Conservation (phyloP, 2,113 vertebrate species). For the Aepyceros melampus region DNA sequence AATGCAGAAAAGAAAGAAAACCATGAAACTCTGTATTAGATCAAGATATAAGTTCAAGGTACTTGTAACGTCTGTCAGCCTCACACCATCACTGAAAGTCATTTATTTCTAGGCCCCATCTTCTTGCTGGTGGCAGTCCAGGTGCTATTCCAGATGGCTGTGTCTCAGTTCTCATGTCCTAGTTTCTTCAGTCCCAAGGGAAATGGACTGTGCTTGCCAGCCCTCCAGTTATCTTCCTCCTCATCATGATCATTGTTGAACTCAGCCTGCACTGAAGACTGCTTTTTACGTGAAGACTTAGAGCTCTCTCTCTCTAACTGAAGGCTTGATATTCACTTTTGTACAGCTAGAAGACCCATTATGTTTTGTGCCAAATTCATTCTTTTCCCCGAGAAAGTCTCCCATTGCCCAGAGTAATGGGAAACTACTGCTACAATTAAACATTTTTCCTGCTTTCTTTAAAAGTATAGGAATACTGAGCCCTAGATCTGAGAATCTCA, state of each 20-base stretch:
- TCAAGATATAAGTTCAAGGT: neutral
- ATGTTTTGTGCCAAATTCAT: neutral
- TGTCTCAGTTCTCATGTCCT: neutral
- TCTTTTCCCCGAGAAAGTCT: neutral
- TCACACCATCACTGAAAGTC: neutral
- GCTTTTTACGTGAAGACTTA: neutral
- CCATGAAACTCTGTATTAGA: neutral
- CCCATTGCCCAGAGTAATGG: neutral
- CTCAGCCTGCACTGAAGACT: neutral
- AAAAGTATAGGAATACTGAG: neutral
- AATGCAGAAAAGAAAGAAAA: neutral
- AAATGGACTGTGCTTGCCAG: neutral
- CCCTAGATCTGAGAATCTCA: neutral
- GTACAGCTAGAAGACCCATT: neutral
- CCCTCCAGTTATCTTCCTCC: neutral
- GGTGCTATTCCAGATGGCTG: neutral
- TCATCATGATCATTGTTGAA: neutral
- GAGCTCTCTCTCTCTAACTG: neutral
- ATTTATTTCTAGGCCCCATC: neutral
- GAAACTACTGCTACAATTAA: neutral
- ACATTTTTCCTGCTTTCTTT: neutral
- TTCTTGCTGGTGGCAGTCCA: neutral
- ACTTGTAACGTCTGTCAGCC: neutral
- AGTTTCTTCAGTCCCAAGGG: neutral
- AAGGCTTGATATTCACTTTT: neutral